Evolutionary conservation across 2,113 vertebrate species (phyloP).

Genomic region (Callorhinus ursinus): DNA sequence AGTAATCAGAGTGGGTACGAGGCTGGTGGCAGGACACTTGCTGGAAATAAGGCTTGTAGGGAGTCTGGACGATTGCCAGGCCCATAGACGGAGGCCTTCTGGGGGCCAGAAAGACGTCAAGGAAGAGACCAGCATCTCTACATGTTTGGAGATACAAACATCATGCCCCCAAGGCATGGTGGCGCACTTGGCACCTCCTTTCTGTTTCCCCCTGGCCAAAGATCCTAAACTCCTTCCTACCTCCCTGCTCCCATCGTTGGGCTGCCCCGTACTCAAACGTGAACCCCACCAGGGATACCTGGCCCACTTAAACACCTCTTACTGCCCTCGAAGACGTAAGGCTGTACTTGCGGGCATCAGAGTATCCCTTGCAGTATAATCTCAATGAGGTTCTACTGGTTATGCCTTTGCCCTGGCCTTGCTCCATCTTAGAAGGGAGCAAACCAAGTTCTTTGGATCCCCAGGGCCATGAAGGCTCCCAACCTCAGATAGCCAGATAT

Average conservation of each 20-base stretch:
- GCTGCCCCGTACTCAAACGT: not conserved
- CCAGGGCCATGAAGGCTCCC: not conserved
- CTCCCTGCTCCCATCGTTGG: not conserved
- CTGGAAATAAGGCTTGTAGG: not conserved
- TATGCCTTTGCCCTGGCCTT: not conserved
- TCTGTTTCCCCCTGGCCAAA: not conserved
- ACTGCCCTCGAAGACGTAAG: not conserved
- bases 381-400: not conserved
- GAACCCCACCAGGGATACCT: not conserved
- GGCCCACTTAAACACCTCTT: not conserved
- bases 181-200: no score
- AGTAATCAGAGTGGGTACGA: not conserved
- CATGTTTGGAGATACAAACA: not conserved
- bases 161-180: not conserved
- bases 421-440: not conserved
- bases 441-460: not conserved
- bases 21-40: not conserved
- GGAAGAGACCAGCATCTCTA: not conserved
- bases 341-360: not conserved
- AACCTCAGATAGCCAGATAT: not conserved
- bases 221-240: not conserved
- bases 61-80: not conserved
- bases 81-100: not conserved
- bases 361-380: not conserved
- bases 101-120: not conserved